Conservation (phyloP, 2,113 vertebrate genomes). For the Neofelis nebulosa region DNA sequence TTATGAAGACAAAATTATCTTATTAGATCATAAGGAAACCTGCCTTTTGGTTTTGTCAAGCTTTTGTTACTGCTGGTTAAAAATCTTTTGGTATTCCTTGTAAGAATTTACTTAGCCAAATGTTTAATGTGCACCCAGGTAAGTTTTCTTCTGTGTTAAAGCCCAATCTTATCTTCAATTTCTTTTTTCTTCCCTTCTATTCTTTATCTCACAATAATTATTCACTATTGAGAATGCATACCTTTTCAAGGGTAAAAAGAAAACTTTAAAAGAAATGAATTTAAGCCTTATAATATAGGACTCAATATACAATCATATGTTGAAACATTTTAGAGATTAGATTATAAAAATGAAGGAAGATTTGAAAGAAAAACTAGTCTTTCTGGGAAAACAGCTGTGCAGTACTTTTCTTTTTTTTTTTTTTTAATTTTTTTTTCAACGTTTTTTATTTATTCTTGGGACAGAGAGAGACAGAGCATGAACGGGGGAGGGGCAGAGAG, state of each 20-base stretch:
- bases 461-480: too few species aligned
- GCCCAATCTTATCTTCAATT: constrained; percentile 8
- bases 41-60: constrained; percentile 43
- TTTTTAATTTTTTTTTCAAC: too few species aligned
- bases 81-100: constrained; percentile 43
- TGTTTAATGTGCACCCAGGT: neutral
- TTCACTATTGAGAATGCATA: constrained; percentile 11
- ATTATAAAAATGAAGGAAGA: constrained; percentile 28
- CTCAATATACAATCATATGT: neutral
- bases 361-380: constrained; percentile 29
- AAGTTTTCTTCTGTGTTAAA: constrained; percentile 33
- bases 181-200: neutral
- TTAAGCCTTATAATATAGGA: neutral
- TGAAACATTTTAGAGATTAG: constrained; percentile 27
- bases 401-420: too few species aligned
- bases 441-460: too few species aligned
- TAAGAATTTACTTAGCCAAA: constrained; percentile 48
- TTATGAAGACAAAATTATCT: constrained; percentile 63
- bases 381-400: neutral
- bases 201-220: constrained; percentile 16
- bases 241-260: constrained; percentile 11
- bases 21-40: constrained; percentile 52
- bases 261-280: constrained; percentile 39
- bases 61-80: constrained; percentile 49
- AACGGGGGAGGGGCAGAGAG: too few species aligned